Evolutionary conservation across 2,797 vertebrate genomes (phyloP), one percentile per base, ranked within the genome.

Genomic region (Xiphorhynchus erythropygius): DNA sequence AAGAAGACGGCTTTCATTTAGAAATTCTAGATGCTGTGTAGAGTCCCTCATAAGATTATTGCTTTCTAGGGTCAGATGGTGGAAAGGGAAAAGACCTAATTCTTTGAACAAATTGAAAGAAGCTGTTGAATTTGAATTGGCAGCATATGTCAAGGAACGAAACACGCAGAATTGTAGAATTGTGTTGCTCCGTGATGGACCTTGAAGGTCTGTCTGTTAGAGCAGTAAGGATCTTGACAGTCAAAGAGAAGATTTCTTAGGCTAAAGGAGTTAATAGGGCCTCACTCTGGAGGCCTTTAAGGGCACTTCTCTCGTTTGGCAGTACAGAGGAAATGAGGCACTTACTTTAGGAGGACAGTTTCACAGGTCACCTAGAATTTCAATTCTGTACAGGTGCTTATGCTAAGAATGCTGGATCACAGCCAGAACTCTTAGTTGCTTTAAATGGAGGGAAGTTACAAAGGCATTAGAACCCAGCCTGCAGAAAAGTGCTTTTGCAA

Each of bases 61-160:
- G 44, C 60, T 95, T 96, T 89, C 47, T 93, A 63, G 90, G 89
- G 41, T 93, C 25, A n/a, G 42, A 32, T 65, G 55, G 19, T 39
- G 4, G 55, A 73, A 85, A 39, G 28, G 30, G 56, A 50, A 57
- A 75, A 86, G 37, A 86, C 46, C 24, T 25, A 50, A 37, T 75
- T 92, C 37, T 91, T 47, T 56, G 52, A 80, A 60, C 83, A 60
- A 85, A 75, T 39, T 77, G 75, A 77, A 87, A 91, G 53, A 87
- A 86, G 73, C 79, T 94, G 52, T 74, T 91, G 68, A 47, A 52
- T 67, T 96, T 79, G 74, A 91, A 63, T 55, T 93, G 88, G 35
- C 67, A 88, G 50, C 22, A 9, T 65, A 27, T 71, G 53, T 70
- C 0, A 0, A 57, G 42, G 37, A 91, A 47, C 50, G 42, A 81